A percentile compares a stretch with the other conserved stretches of the same genome.
These are phyloP conservation scores for Epizoanthus rinbou DNA, from an alignment of 92 coral and sea anemone genomes.

Conservation along the genomic window DNA sequence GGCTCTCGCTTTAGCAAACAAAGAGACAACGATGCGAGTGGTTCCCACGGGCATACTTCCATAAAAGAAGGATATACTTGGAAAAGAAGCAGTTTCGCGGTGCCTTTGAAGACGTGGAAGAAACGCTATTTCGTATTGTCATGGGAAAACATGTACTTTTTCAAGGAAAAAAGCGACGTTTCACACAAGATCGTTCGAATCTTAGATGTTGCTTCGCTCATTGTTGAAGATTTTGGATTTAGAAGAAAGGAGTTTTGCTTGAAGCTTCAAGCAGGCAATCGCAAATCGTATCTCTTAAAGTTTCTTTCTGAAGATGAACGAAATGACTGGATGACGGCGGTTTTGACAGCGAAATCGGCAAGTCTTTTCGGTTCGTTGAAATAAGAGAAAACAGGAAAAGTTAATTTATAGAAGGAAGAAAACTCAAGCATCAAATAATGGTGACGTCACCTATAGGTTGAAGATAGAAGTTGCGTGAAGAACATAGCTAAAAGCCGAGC, in stretches of 20 bases:
- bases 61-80: slow-evolving; percentile 83
- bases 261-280: slow-evolving; percentile 68
- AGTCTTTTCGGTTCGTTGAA: slow-evolving; percentile 50
- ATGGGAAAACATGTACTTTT: slow-evolving; percentile 68
- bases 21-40: slow-evolving; percentile 46
- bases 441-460: too few species aligned
- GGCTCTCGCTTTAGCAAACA: slow-evolving; percentile 51
- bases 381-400: not conserved
- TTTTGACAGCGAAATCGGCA: slow-evolving; percentile 82
- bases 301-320: slow-evolving; percentile 74
- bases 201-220: slow-evolving; percentile 76
- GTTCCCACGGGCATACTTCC: slow-evolving; percentile 23
- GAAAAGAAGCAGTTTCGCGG: slow-evolving; percentile 53
- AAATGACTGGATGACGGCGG: slow-evolving; percentile 87
- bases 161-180: slow-evolving; percentile 70
- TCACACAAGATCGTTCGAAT: slow-evolving; percentile 72
- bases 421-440: too few species aligned
- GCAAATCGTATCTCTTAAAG: slow-evolving; percentile 62
- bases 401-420: too few species aligned
- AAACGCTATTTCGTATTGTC: slow-evolving; percentile 71
- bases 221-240: slow-evolving; percentile 80
- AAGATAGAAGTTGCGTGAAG: too few species aligned
- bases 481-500: too few species aligned
- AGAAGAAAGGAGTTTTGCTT: slow-evolving; percentile 73
- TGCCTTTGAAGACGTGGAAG: slow-evolving; percentile 66